These are phyloP conservation scores for Heliocidaris erythrogramma DNA, from an alignment of 35 echinoderm and acorn worm species.

Conservation along the genomic window DNA sequence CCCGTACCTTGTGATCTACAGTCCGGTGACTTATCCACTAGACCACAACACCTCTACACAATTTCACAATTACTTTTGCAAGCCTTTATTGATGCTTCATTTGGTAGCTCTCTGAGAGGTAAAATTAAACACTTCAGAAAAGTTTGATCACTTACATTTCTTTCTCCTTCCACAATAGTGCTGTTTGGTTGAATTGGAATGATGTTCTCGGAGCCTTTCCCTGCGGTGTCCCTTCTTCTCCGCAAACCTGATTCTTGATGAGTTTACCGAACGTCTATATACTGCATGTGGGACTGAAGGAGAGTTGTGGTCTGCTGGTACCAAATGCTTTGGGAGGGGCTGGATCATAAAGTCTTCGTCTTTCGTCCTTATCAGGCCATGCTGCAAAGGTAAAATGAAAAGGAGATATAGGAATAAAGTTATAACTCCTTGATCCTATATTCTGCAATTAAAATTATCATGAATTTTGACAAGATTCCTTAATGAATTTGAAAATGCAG, in stretches of 20 bases:
- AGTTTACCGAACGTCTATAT: conserved; percentile 71
- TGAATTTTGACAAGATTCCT: not conserved
- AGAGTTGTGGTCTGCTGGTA: conserved; percentile 46
- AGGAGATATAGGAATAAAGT: not conserved
- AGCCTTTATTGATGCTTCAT: too few species aligned
- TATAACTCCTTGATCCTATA: not conserved
- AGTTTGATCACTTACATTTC: conserved; percentile 67
- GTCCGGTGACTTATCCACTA: too few species aligned
- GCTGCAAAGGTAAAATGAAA: conserved; percentile 59
- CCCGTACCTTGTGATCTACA: too few species aligned
- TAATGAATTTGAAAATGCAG: too few species aligned
- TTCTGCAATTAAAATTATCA: not conserved
- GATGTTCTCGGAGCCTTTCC: conserved; percentile 16
- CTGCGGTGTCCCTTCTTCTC: conserved; percentile 17
- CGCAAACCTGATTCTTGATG: conserved; percentile 40
- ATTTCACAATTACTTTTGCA: not conserved
- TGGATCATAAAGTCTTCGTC: conserved; percentile 81
- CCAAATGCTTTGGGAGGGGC: conserved; percentile 70
- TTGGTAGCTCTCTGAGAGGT: too few species aligned
- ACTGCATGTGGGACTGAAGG: conserved; percentile 65
- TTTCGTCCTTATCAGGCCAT: conserved; percentile 67
- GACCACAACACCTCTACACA: too few species aligned
- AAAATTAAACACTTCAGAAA: not conserved
- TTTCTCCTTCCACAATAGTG: conserved; percentile 89
- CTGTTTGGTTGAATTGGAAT: conserved; percentile 68